These are phyloP conservation scores for Poecilia picta DNA, from an alignment of 2,797 vertebrate genomes.

Conservation along the genomic window DNA sequence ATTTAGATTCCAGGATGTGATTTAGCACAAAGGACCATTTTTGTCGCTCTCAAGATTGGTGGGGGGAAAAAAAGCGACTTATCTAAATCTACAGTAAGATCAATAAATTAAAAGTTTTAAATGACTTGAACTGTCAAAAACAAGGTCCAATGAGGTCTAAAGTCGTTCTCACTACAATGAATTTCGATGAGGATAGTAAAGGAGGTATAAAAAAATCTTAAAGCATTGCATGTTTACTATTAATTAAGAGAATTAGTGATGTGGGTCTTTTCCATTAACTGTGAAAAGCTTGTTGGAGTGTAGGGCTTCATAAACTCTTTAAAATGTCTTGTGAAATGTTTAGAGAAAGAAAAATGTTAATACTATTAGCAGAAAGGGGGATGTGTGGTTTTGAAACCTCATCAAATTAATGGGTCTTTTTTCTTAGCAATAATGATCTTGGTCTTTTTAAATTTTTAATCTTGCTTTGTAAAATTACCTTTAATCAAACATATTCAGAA, in stretches of 20 bases:
- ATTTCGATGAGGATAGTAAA: neutral
- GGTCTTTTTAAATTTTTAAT: neutral
- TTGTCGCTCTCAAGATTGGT: neutral
- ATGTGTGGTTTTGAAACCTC: neutral
- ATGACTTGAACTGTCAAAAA: neutral
- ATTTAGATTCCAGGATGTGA: neutral
- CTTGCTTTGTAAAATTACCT: neutral
- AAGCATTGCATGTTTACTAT: neutral
- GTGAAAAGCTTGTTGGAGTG: neutral
- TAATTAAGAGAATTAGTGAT: neutral
- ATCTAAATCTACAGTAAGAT: neutral
- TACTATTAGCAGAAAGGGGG: neutral
- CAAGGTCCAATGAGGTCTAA: neutral
- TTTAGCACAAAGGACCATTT: neutral
- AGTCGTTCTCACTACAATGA: neutral
- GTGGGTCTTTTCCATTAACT: neutral
- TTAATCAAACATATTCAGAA: neutral
- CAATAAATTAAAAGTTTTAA: neutral
- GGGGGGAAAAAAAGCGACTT: neutral
- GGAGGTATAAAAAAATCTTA: neutral
- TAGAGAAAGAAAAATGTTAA: neutral
- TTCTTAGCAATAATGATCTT: neutral
- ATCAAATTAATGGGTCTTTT: neutral
- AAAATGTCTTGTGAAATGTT: neutral
- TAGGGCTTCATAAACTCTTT: neutral